Evolutionary conservation across 2,888 invertebrate species (phyloP).

Genomic region (Tetramorium bicarinatum): DNA sequence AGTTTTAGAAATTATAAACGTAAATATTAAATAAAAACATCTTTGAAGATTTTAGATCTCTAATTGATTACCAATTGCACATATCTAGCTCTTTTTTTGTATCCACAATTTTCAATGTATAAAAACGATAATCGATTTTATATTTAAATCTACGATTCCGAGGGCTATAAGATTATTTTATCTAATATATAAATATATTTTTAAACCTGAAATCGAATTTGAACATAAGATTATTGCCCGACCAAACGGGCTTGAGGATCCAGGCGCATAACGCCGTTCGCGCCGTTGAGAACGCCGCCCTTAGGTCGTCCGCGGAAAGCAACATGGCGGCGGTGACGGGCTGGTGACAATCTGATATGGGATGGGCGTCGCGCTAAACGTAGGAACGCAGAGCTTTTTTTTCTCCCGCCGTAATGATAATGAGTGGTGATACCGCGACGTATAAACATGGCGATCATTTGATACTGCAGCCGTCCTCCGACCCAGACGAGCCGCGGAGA

Average conservation of each 20-base stretch:
- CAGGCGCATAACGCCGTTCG: background rate
- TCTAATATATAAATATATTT: no score
- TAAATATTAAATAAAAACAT: no score
- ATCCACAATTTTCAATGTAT: no score
- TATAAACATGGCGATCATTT: conserved; percentile 82
- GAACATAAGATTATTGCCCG: no score
- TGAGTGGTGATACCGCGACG: conserved; percentile 80
- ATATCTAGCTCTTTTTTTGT: no score
- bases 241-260: background rate
- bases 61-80: no score
- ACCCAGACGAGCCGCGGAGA: conserved; percentile 58
- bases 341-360: conserved; percentile 76
- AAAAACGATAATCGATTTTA: no score
- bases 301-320: conserved; percentile 7
- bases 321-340: conserved; percentile 78
- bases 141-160: no score
- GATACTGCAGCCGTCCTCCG: conserved; percentile 71
- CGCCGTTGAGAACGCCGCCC: background rate
- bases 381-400: conserved; percentile 72
- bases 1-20: no score
- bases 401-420: conserved; percentile 79
- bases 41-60: no score
- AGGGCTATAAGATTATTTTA: no score
- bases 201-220: no score
- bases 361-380: conserved; percentile 81